Percentiles rank a stretch among this genome's conserved stretches.
phyloP scores from a whole-genome alignment of 2,888 invertebrate genomes.

The Leucophenga maculata region DNA sequence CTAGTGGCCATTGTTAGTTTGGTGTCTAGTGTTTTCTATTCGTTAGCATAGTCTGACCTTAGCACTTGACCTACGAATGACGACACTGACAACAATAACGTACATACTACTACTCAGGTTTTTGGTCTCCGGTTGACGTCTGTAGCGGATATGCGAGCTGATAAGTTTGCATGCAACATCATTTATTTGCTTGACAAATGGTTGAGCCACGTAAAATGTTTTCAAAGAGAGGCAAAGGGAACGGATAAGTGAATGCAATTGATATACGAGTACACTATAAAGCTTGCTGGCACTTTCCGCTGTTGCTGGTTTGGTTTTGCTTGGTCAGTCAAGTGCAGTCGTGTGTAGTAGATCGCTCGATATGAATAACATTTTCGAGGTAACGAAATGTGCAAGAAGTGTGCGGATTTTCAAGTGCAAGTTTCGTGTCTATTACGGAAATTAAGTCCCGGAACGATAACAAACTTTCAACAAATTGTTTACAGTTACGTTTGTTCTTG shows the following conservation, averaged over 20 bases:
- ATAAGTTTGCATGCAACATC: constrained; percentile 64
- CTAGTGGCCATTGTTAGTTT: constrained; percentile 33
- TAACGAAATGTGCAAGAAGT: background rate
- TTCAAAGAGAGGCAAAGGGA: background rate
- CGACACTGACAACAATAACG: background rate
- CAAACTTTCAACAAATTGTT: no score
- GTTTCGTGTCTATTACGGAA: no score
- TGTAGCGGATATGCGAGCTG: constrained; percentile 59
- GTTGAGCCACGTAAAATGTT: constrained; percentile 34
- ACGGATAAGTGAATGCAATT: background rate
- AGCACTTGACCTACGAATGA: constrained; percentile 52
- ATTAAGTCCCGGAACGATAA: no score
- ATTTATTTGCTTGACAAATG: constrained; percentile 63
- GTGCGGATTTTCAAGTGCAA: background rate
- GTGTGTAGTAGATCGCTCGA: background rate
- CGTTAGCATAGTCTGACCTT: constrained; percentile 45
- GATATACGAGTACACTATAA: background rate
- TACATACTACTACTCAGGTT: constrained; percentile 8
- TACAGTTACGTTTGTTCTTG: no score
- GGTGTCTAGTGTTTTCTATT: background rate
- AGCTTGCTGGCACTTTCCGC: background rate
- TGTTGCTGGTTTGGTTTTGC: constrained; percentile 6
- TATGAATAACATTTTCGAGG: background rate
- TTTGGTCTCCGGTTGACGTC: constrained; percentile 38
- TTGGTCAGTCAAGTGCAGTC: constrained; percentile 19